A percentile compares a stretch with the other conserved stretches of the same genome.
Conservation (phyloP, 2,888 invertebrate genomes). For the Horisme vitalbata region DNA sequence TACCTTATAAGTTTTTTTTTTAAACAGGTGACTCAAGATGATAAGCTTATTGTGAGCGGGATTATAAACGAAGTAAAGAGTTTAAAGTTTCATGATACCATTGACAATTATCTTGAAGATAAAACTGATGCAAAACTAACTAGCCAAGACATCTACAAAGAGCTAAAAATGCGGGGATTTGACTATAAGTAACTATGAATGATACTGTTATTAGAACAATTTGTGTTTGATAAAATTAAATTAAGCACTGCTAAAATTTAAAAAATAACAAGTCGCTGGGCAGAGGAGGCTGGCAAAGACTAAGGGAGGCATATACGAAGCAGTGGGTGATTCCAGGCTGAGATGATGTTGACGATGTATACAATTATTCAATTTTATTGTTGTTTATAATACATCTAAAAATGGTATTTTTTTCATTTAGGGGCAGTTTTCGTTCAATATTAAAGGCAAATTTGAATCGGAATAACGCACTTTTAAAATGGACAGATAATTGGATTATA, state of each 20-base stretch:
- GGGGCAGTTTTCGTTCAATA: slow-evolving; percentile 24
- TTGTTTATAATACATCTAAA: no score
- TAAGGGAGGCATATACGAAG: no score
- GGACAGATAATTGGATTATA: slow-evolving; percentile 29
- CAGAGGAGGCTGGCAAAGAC: no score
- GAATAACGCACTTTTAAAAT: slow-evolving; percentile 27
- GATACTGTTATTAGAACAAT: no score
- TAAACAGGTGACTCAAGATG: slow-evolving; percentile 19
- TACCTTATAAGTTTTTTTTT: neutral
- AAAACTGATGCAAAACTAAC: slow-evolving; percentile 14
- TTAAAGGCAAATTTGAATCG: slow-evolving; percentile 22
- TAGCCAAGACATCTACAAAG: slow-evolving; percentile 26
- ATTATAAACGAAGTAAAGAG: slow-evolving; percentile 1
- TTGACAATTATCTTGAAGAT: neutral
- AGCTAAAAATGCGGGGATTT: slow-evolving; percentile 23
- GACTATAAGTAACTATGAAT: slow-evolving; percentile 22
- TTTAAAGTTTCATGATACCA: neutral
- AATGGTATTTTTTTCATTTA: neutral
- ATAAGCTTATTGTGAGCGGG: slow-evolving; percentile 21
- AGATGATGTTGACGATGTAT: no score
- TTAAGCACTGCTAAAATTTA: no score
- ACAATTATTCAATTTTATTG: no score
- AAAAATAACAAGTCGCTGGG: no score
- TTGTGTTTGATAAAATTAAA: no score
- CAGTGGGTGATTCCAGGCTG: no score